Percentiles rank a stretch among this genome's conserved stretches.
These are phyloP conservation scores for Magallana nippona DNA, from an alignment of 2,888 invertebrate genomes.

Conservation along the genomic window DNA sequence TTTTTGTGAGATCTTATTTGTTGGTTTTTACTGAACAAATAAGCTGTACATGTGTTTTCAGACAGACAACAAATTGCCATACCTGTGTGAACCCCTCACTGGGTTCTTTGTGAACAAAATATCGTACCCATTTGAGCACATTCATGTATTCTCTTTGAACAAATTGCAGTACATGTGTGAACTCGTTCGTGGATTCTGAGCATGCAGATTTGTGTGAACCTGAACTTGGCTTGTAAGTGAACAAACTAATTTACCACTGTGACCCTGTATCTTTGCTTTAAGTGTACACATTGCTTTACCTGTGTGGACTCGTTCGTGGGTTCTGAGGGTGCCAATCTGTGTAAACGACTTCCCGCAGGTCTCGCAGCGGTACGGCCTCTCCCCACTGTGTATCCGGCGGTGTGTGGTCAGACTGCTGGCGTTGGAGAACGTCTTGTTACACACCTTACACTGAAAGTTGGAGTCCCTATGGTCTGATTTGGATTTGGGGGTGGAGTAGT, in stretches of 20 bases:
- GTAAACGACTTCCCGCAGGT: constrained; percentile 74
- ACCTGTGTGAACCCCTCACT: constrained; percentile 74
- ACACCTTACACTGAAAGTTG: constrained; percentile 64
- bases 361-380: constrained; percentile 67
- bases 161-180: neutral
- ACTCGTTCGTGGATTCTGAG: neutral
- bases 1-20: constrained; percentile 73
- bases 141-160: neutral
- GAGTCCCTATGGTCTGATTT: constrained; percentile 40
- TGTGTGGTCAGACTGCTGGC: constrained; percentile 73
- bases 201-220: neutral
- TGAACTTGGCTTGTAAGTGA: too few species aligned
- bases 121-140: constrained; percentile 50
- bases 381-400: constrained; percentile 74
- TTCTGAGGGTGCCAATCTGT: constrained; percentile 74
- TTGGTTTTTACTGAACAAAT: too few species aligned
- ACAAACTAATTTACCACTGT: constrained; percentile 53
- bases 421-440: constrained; percentile 73
- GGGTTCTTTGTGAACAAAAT: constrained; percentile 56
- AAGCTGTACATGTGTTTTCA: too few species aligned
- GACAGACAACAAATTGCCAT: constrained; percentile 62
- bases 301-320: constrained; percentile 74
- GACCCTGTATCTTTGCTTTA: constrained; percentile 72
- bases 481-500: constrained; percentile 44
- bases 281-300: constrained; percentile 58